A percentile compares a stretch with the other conserved stretches of the same genome.
Conservation (phyloP, 1,140 invertebrate genomes). For the Lepidurus couesii region DNA sequence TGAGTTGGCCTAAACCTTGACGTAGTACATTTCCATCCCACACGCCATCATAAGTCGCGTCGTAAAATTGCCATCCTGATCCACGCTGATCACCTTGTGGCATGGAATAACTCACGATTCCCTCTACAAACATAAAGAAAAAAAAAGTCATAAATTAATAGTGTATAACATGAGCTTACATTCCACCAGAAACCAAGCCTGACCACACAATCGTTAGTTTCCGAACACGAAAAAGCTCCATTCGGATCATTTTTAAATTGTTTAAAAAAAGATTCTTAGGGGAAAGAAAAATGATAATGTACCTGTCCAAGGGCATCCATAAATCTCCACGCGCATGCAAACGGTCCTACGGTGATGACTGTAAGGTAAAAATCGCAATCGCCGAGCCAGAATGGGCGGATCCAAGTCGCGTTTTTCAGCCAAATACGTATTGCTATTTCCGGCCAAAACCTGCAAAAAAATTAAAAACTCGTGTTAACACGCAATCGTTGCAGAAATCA, state of each 20-base stretch:
- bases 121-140: conserved; percentile 56
- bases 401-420: conserved; percentile 70
- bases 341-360: conserved; percentile 80
- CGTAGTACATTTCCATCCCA: conserved; percentile 60
- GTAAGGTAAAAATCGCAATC: conserved; percentile 81
- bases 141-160: conserved; percentile 23
- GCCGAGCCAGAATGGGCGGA: conserved; percentile 74
- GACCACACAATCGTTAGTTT: background rate
- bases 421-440: conserved; percentile 81
- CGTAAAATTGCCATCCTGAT: conserved; percentile 73
- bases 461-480: conserved; percentile 28
- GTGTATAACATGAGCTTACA: conserved; percentile 23
- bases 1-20: conserved; percentile 78
- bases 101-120: conserved; percentile 73
- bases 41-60: conserved; percentile 86
- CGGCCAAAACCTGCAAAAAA: conserved; percentile 69
- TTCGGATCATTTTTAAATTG: conserved; percentile 8
- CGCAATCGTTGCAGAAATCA: no score
- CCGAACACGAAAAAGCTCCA: background rate
- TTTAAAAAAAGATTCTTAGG: conserved; percentile 4
- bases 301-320: conserved; percentile 81
- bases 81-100: conserved; percentile 71
- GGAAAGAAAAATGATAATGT: conserved; percentile 47
- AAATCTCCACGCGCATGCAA: conserved; percentile 85
- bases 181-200: background rate